phyloP scores from a whole-genome alignment of 2,888 invertebrate genomes.

The Sarcophaga subvicina region DNA sequence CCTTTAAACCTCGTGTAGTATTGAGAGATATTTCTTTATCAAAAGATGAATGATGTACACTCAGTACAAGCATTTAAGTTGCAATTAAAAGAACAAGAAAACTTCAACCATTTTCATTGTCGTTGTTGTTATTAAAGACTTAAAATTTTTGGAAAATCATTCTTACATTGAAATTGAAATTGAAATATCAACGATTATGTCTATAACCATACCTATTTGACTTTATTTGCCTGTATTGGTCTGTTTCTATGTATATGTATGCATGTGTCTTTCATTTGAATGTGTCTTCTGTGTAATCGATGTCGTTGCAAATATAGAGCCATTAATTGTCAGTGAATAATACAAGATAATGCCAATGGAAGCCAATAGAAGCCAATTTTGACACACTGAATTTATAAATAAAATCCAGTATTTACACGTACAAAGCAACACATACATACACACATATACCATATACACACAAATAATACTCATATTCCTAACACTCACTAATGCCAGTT shows the following conservation, averaged over 20 bases:
- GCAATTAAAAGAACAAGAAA: too few relatives aligned
- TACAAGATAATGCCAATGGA: slow-evolving; percentile 64
- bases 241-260: neutral
- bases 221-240: neutral
- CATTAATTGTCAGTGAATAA: slow-evolving; percentile 65
- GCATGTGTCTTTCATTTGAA: slow-evolving; percentile 26
- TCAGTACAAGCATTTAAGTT: too few relatives aligned
- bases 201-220: neutral
- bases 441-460: neutral
- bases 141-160: too few relatives aligned
- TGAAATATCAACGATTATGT: too few relatives aligned
- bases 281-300: slow-evolving; percentile 14
- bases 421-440: neutral
- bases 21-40: too few relatives aligned
- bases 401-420: neutral
- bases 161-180: too few relatives aligned
- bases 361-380: slow-evolving; percentile 68
- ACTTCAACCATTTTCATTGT: too few relatives aligned
- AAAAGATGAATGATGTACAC: too few relatives aligned
- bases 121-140: too few relatives aligned
- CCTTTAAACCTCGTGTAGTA: too few relatives aligned
- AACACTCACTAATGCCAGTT: too few relatives aligned
- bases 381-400: slow-evolving; percentile 55
- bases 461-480: neutral
- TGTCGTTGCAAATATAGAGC: slow-evolving; percentile 39